phyloP scores from a whole-genome alignment of 1,140 invertebrate genomes.

The Octopus sinensis region DNA sequence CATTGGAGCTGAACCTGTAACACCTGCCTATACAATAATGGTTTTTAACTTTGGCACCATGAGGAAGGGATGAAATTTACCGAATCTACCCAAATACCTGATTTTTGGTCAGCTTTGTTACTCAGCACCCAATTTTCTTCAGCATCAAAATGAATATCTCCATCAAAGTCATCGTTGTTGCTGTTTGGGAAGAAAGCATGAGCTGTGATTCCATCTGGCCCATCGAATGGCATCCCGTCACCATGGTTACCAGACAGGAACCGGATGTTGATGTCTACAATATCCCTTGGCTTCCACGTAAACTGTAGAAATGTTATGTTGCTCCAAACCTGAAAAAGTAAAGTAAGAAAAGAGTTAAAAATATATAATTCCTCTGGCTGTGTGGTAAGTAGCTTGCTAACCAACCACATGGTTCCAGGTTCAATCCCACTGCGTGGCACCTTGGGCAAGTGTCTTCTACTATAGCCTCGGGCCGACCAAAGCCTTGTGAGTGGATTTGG shows the following conservation, averaged over 20 bases:
- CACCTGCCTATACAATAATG: too few relatives aligned
- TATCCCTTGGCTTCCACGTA: neutral
- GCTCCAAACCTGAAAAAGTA: neutral
- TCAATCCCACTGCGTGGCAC: too few relatives aligned
- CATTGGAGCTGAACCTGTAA: too few relatives aligned
- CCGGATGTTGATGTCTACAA: neutral
- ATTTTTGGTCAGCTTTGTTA: neutral
- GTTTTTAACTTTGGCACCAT: neutral
- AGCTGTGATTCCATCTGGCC: neutral
- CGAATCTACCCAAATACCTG: neutral
- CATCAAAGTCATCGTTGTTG: slow-evolving; percentile 27
- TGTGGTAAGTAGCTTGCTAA: too few relatives aligned
- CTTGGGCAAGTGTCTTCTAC: too few relatives aligned
- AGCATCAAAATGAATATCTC: slow-evolving; percentile 60
- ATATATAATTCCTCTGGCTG: too few relatives aligned
- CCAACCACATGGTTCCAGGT: too few relatives aligned
- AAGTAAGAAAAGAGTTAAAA: too few relatives aligned
- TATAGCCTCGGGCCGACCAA: too few relatives aligned
- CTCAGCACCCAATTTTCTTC: slow-evolving; percentile 28
- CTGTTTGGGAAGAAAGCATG: slow-evolving; percentile 13
- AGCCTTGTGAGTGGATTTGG: too few relatives aligned
- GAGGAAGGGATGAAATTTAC: neutral
- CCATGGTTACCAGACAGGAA: neutral
- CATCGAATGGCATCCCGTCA: slow-evolving; percentile 7
- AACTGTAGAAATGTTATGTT: neutral